Evolutionary conservation across 35 echinoderm and acorn worm species (phyloP), one percentile per base, ranked within the genome.

Genomic region (Apostichopus californicus): DNA sequence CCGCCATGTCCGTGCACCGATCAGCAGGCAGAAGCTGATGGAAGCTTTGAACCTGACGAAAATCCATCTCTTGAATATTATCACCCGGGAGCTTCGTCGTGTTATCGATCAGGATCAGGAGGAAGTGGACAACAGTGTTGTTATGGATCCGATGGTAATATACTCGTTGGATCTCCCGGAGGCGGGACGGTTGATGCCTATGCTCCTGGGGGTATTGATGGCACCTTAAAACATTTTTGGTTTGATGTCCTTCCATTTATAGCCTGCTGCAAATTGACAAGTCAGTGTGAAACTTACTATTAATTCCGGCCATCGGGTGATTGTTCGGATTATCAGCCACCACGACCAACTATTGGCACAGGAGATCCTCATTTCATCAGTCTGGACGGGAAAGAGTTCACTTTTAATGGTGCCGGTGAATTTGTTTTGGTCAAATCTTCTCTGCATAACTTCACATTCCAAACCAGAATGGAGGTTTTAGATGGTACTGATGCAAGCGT

Each of bases 321-420:
- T 58, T 90, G 68, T 56, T 78, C 88, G 5, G 3, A 6, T 78
- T 90, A 90, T 24, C 64, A 55, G 15, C 88, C 88, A 77, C 88
- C 71, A 22, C 9, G 88, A 8, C 23, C 88, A 55, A 8, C 88
- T 77, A 75, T 63, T n/a, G 94, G 94, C 15, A 86, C 61, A n/a
- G 94, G 94, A 53, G 94, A 95, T 70, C 94, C 94, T 8, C 94
- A 95, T 73, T 34, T 92, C 2, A 95, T 57, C 23, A 95, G 57
- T 80, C 81, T 95, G 7, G 94, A 95, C 26, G 90, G 90, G 5
- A 92, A 87, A 24, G 77, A 92, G 34, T 95, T 95, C 54, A 95
- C 94, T 15, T 95, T 95, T 71, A 95, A 95, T 64, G 94, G 94
- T 73, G 94, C 90, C 75, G 94, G 94, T 12, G 94, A 95, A 79